phyloP scores from a whole-genome alignment of 2,888 invertebrate genomes.

The Iphiclides podalirius region DNA sequence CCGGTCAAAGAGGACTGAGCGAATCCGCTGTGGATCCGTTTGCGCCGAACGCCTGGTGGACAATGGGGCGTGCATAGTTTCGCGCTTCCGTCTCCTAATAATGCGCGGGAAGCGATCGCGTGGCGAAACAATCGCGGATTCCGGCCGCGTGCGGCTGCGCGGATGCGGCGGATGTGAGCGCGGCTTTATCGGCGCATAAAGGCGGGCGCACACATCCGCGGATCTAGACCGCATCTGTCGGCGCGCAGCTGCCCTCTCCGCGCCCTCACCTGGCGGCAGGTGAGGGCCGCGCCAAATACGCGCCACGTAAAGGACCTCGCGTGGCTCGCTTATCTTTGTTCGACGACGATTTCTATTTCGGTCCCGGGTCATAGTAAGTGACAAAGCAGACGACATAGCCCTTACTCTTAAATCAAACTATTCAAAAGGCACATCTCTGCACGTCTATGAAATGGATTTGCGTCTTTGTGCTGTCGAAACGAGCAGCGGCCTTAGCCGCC shows the following conservation, averaged over 20 bases:
- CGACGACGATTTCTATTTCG: neutral
- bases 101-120: conserved; percentile 69
- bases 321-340: conserved; percentile 42
- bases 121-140: conserved; percentile 67
- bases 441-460: no score
- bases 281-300: conserved; percentile 34
- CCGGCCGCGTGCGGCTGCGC: conserved; percentile 66
- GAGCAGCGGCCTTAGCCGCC: no score
- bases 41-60: conserved; percentile 9
- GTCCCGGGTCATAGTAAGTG: no score
- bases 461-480: no score
- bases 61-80: conserved; percentile 40
- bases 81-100: conserved; percentile 64
- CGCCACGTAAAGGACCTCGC: conserved; percentile 50
- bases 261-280: conserved; percentile 73
- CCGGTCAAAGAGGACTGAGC: neutral
- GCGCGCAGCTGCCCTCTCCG: conserved; percentile 68
- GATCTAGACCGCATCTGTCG: conserved; percentile 77
- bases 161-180: conserved; percentile 68
- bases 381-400: no score
- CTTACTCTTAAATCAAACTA: no score
- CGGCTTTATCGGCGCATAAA: conserved; percentile 27
- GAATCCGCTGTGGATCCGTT: conserved; percentile 17
- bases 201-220: conserved; percentile 41
- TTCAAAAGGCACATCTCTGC: no score